Conservation (phyloP, 2,797 vertebrate species). For the Australoheros facetus region DNA sequence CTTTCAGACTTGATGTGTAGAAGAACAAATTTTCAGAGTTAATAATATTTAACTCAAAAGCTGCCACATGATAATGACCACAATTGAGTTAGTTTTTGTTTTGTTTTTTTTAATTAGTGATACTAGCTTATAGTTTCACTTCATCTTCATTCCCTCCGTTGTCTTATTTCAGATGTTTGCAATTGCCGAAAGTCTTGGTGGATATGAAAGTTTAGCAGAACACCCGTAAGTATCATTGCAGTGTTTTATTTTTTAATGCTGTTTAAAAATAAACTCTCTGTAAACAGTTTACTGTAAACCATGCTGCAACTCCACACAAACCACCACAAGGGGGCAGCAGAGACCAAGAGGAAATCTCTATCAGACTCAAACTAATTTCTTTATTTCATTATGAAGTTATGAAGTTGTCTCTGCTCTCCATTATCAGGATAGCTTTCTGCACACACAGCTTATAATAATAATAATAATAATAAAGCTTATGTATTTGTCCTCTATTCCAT, state of each 20-base stretch:
- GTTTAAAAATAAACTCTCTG: neutral
- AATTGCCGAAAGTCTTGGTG: slow-evolving; percentile 92
- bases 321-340: slow-evolving; percentile 62
- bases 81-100: neutral
- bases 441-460: neutral
- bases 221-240: slow-evolving; percentile 88
- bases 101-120: neutral
- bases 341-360: neutral
- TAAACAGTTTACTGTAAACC: neutral
- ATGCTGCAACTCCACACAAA: neutral
- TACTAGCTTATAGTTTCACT: neutral
- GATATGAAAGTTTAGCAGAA: slow-evolving; percentile 94
- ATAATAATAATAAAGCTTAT: neutral
- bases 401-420: neutral
- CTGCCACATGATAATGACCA: neutral
- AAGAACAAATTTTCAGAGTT: neutral
- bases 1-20: too few species aligned
- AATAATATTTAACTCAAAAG: neutral
- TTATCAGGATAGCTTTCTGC: slow-evolving; percentile 8
- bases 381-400: neutral
- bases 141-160: neutral
- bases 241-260: neutral
- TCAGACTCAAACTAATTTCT: neutral
- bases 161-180: slow-evolving; percentile 82
- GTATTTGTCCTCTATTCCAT: neutral